A percentile compares a stretch with the other conserved stretches of the same genome.
These are phyloP conservation scores for Acronicta aceris DNA, from an alignment of 2,888 invertebrate genomes.

Conservation along the genomic window DNA sequence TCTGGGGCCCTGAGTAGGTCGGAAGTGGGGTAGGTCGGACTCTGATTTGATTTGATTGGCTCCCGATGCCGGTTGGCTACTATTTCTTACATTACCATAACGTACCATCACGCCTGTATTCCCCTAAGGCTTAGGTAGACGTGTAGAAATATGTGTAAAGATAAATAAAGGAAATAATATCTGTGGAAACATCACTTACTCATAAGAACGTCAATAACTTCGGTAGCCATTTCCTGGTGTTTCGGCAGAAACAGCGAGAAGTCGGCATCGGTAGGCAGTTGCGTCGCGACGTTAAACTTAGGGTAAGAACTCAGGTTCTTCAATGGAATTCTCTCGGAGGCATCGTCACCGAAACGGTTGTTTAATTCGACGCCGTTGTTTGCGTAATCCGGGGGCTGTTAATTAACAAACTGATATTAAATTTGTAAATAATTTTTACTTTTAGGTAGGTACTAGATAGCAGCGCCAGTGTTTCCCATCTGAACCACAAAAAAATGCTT, in stretches of 20 bases:
- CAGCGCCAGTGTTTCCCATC: no score
- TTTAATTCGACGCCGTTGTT: slow-evolving; percentile 89
- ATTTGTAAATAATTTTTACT: no score
- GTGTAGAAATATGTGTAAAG: no score
- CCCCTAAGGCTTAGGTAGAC: no score
- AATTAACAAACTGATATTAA: background rate
- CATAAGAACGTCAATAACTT: slow-evolving; percentile 92
- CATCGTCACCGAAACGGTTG: slow-evolving; percentile 90
- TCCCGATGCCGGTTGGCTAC: no score
- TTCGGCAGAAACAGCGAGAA: slow-evolving; percentile 93
- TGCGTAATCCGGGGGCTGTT: slow-evolving; percentile 82
- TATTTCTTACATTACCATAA: no score
- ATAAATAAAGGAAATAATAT: background rate
- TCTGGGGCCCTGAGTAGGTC: no score
- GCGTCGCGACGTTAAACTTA: slow-evolving; percentile 87
- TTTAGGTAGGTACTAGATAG: no score
- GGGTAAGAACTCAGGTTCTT: slow-evolving; percentile 87
- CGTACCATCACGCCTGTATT: no score
- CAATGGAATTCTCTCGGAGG: slow-evolving; percentile 86
- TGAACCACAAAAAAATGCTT: no score
- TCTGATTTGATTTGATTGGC: no score
- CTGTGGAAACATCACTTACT: slow-evolving; percentile 75
- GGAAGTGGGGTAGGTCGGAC: no score
- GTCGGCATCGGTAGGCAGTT: slow-evolving; percentile 89
- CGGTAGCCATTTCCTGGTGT: slow-evolving; percentile 92